A percentile compares a stretch with the other conserved stretches of the same genome.
Conservation (phyloP, 2,797 vertebrate species). For the Buceros bicornis region DNA sequence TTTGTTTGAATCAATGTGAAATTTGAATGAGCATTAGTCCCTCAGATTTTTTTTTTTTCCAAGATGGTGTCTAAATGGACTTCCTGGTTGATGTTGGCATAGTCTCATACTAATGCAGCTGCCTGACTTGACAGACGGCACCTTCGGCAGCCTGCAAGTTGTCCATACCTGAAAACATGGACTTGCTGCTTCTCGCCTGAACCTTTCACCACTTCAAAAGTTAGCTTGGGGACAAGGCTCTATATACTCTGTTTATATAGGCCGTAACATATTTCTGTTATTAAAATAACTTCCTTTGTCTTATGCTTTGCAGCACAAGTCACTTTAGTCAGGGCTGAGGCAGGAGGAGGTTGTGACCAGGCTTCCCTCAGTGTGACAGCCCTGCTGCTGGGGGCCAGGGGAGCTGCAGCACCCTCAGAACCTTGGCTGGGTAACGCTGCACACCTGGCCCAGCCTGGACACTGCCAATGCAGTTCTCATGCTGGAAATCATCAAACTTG, state of each 20-base stretch:
- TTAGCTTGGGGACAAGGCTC: background rate
- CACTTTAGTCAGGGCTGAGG: rapidly evolving
- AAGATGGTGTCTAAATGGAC: background rate
- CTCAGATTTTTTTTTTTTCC: background rate
- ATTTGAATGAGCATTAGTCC: background rate
- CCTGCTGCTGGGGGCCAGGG: background rate
- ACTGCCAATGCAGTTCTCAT: background rate
- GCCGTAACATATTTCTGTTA: background rate
- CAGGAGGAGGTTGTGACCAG: background rate
- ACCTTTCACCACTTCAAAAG: background rate
- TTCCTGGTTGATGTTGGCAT: background rate
- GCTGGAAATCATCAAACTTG: background rate
- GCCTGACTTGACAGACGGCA: background rate
- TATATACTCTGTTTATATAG: background rate
- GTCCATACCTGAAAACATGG: background rate
- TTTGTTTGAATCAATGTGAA: background rate
- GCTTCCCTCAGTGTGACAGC: background rate
- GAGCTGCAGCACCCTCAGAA: background rate
- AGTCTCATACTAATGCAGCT: background rate
- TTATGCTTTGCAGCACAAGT: background rate
- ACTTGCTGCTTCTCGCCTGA: background rate
- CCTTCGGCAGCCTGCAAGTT: background rate
- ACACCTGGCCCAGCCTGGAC: background rate
- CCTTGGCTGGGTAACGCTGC: background rate
- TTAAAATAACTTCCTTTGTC: background rate